A percentile compares a stretch with the other conserved stretches of the same genome.
Conservation (phyloP, 2,113 vertebrate genomes). For the Phalacrocorax brasilianus region DNA sequence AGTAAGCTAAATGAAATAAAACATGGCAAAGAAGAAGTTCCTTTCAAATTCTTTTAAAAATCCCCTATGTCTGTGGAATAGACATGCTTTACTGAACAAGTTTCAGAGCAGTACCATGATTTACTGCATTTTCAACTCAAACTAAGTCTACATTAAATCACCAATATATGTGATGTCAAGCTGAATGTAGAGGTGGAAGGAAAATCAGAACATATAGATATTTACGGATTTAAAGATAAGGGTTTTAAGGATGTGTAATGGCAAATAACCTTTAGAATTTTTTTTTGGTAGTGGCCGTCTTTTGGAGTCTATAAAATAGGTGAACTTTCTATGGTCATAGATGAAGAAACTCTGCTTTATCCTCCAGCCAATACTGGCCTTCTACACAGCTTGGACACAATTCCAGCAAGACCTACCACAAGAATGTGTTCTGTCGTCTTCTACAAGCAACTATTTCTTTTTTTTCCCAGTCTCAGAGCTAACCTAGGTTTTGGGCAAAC, state of each 20-base stretch:
- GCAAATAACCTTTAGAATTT: slow-evolving; percentile 17
- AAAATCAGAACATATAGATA: slow-evolving; percentile 31
- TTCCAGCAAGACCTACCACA: not conserved
- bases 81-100: not conserved
- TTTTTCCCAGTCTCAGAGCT: not conserved
- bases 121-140: slow-evolving; percentile 53
- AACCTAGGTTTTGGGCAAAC: not conserved
- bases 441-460: not conserved
- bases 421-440: not conserved
- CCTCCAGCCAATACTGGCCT: not conserved
- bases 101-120: slow-evolving; percentile 49
- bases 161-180: slow-evolving; percentile 43
- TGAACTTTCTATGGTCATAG: not conserved
- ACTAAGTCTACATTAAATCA: slow-evolving; percentile 65
- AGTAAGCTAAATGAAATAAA: slow-evolving; percentile 19
- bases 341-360: not conserved
- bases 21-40: not conserved
- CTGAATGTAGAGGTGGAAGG: slow-evolving; percentile 13
- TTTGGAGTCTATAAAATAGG: not conserved
- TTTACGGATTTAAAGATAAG: slow-evolving; percentile 42
- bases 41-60: slow-evolving; percentile 25
- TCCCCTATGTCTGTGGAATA: slow-evolving; percentile 2
- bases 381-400: not conserved
- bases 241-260: slow-evolving; percentile 38
- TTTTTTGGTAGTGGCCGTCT: not conserved